Percentiles rank a stretch among this genome's conserved stretches.
These are phyloP conservation scores for Agraylea sexmaculata DNA, from an alignment of 1,140 invertebrate genomes.

Conservation along the genomic window DNA sequence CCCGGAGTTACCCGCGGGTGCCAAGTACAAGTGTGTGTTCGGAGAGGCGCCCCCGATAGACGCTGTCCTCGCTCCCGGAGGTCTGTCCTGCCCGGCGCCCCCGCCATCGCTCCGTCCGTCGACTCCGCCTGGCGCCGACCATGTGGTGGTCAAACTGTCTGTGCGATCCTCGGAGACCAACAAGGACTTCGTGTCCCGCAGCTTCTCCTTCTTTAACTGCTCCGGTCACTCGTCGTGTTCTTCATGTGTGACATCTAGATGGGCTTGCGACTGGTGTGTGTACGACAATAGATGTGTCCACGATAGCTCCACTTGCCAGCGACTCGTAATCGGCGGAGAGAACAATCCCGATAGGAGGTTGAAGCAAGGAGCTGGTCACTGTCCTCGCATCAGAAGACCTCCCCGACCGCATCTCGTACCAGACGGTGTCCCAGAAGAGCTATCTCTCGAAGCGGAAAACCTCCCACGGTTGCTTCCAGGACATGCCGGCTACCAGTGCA, in stretches of 20 bases:
- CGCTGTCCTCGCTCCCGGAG: constrained; percentile 65
- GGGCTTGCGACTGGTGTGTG: constrained; percentile 94
- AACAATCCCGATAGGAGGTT: constrained; percentile 61
- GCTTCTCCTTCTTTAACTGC: constrained; percentile 93
- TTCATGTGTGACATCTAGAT: constrained; percentile 75
- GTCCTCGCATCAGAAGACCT: constrained; percentile 63
- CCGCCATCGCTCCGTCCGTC: constrained; percentile 59
- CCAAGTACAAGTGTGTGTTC: constrained; percentile 92
- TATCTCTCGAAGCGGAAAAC: constrained; percentile 80
- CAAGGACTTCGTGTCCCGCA: constrained; percentile 87
- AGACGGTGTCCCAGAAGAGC: constrained; percentile 80
- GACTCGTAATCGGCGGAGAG: constrained; percentile 72
- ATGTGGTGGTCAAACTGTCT: constrained; percentile 82
- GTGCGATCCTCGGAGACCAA: constrained; percentile 88
- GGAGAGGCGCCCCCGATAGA: constrained; percentile 74
- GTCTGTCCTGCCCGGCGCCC: constrained; percentile 78
- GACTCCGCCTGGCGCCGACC: constrained; percentile 73
- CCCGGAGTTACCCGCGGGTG: constrained; percentile 76
- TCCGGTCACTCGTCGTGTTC: constrained; percentile 74
- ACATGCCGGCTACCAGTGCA: constrained; percentile 81
- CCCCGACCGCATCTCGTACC: constrained; percentile 63
- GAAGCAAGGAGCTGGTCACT: constrained; percentile 63
- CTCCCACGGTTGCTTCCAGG: constrained; percentile 74
- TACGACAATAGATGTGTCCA: constrained; percentile 90
- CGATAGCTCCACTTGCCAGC: constrained; percentile 69